Base-by-base conservation (phyloP, 1,140 invertebrate species). In the Telenomus remus region DNA sequence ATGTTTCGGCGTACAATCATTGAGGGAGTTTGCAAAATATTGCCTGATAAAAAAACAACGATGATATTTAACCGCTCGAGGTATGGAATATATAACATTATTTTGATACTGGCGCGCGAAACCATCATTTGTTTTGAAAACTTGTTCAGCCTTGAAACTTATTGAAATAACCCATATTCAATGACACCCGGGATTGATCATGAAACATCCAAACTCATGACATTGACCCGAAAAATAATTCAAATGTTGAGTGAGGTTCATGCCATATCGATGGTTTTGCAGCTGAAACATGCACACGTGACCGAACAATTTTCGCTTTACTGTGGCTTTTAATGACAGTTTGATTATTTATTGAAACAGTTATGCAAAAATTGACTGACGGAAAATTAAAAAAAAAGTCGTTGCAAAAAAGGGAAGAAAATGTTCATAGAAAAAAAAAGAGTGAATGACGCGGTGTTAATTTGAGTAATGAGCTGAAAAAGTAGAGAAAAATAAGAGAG, bases 131-230 rank as follows among this genome's bases (percentile, higher is more conserved):
- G 42, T 46, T 46, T 39, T 54, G 46, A 47, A 65, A 72, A 54
- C 44, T 51, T 57, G 60, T 44, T 48, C 50, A 65, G 65, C 69
- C 60, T 72, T 65, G 69, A 72, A 72, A 65, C 46, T 59, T 59
- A 59, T 64, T 47, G 69, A 53, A 65, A 72, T 72, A 65, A 72
- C 60, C 60, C 39, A 72, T 6, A 64, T 65, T 59, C 55, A 48
- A 72, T 72, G 69, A 72, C 60, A 59, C 51, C 46, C 57, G 4
- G 37, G 53, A 71, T 55, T 63, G 69, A 70, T 70, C 50, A 70
- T 61, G 57, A 72, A 72, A 51, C 60, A 14, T 27, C 19, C 49
- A 42, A 46, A 12, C 54, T 51, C 44, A 50, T 59, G 69, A 72
- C 69, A 72, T 72, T 72, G 69, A 72, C 69, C 60, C 46, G 54